Evolutionary conservation across 2,113 vertebrate genomes (phyloP).

Genomic region (Corvus hawaiiensis): DNA sequence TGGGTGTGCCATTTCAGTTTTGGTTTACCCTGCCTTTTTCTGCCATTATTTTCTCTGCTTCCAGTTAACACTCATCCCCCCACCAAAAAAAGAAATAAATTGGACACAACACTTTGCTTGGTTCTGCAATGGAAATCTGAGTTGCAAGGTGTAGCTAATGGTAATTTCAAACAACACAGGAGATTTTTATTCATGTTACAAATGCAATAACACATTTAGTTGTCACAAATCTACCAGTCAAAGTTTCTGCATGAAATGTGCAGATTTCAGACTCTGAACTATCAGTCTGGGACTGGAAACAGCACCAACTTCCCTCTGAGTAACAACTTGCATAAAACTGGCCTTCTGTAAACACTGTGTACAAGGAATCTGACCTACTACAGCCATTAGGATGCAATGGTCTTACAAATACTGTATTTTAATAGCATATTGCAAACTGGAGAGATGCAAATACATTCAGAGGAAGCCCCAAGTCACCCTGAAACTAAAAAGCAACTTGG

Average conservation of each 20-base stretch:
- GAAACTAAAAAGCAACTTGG: background rate
- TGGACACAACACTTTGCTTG: background rate
- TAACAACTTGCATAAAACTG: constrained; percentile 18
- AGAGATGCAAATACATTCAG: constrained; percentile 46
- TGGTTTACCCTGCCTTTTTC: constrained; percentile 10
- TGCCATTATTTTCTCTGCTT: constrained; percentile 22
- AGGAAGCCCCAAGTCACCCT: background rate
- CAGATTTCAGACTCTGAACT: constrained; percentile 11
- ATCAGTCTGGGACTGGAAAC: background rate
- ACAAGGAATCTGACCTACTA: constrained; percentile 13
- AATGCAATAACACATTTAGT: background rate
- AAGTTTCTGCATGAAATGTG: background rate
- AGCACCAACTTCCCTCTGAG: background rate
- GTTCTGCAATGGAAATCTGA: background rate
- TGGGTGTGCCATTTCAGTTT: background rate
- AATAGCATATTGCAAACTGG: background rate
- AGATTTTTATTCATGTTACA: background rate
- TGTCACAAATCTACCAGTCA: background rate
- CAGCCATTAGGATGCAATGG: constrained; percentile 2
- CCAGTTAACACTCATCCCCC: background rate
- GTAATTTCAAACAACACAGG: background rate
- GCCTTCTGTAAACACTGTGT: constrained; percentile 33
- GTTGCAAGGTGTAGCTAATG: background rate
- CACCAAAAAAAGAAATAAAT: background rate
- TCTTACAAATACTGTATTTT: constrained; percentile 16